phyloP scores from a whole-genome alignment of 1,140 invertebrate species.

The Papilio polytes region DNA sequence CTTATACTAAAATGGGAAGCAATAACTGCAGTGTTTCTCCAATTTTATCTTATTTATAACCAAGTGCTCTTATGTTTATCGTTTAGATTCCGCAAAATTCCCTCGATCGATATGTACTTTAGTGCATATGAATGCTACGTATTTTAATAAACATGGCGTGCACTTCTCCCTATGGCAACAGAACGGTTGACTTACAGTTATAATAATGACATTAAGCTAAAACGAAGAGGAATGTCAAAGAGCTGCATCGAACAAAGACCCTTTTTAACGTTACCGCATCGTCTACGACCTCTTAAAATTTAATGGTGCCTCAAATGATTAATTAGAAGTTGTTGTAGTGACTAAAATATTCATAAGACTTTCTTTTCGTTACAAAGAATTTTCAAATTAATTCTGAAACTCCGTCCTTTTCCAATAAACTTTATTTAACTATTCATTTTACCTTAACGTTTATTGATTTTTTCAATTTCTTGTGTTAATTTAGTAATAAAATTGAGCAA shows the following conservation, averaged over 20 bases:
- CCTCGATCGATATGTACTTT: not conserved
- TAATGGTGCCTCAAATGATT: not conserved
- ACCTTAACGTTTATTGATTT: too few relatives aligned
- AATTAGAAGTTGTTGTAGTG: not conserved
- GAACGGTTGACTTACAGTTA: slow-evolving; percentile 19
- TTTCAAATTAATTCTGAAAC: not conserved
- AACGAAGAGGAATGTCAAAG: slow-evolving; percentile 24
- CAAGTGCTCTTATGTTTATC: not conserved
- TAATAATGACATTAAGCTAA: slow-evolving; percentile 30
- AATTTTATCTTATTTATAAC: too few relatives aligned
- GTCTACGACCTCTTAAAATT: not conserved
- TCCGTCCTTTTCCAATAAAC: too few relatives aligned
- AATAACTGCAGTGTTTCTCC: not conserved
- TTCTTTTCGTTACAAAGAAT: not conserved
- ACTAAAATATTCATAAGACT: not conserved
- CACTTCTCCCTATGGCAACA: slow-evolving; percentile 26
- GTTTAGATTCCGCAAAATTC: not conserved
- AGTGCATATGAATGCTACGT: not conserved
- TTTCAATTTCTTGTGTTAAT: not conserved
- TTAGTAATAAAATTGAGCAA: not conserved
- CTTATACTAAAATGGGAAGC: not conserved
- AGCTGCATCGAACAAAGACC: not conserved
- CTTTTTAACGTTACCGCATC: not conserved
- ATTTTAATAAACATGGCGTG: slow-evolving; percentile 23
- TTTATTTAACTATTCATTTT: too few relatives aligned